A percentile compares a stretch with the other conserved stretches of the same genome.
These are phyloP conservation scores for Sebastes nivosus DNA, from an alignment of 2,797 vertebrate species.

Conservation along the genomic window DNA sequence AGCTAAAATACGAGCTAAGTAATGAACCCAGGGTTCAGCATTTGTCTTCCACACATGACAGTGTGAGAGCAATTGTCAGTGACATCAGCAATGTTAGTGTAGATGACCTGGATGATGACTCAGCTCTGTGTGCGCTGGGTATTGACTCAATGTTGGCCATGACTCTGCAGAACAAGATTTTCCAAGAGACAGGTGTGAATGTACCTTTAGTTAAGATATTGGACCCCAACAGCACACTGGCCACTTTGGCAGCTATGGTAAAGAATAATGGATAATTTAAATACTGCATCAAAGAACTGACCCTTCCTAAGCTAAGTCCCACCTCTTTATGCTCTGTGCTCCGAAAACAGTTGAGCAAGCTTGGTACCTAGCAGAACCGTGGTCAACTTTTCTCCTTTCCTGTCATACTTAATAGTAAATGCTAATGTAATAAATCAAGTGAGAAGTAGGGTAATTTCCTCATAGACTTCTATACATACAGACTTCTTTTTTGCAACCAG, in stretches of 20 bases:
- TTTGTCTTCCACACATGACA: constrained; percentile 67
- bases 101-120: constrained; percentile 79
- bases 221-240: constrained; percentile 81
- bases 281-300: background rate
- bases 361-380: too few species aligned
- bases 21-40: constrained; percentile 21
- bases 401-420: too few species aligned
- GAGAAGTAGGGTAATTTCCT: accelerated
- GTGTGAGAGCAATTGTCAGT: constrained; percentile 77
- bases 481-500: too few species aligned
- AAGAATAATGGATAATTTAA: constrained; percentile 17
- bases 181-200: constrained; percentile 83
- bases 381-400: too few species aligned
- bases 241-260: constrained; percentile 58
- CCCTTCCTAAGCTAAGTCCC: too few species aligned
- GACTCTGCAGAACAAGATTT: constrained; percentile 88
- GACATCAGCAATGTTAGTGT: constrained; percentile 71
- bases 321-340: too few species aligned
- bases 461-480: background rate
- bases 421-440: background rate
- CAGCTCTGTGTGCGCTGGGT: constrained; percentile 77
- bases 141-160: constrained; percentile 91
- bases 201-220: constrained; percentile 85
- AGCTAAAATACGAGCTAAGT: constrained; percentile 42
- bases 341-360: too few species aligned